A percentile compares a stretch with the other conserved stretches of the same genome.
Evolutionary conservation across 2,888 invertebrate species (phyloP).

Genomic region (Platycheirus albimanus): DNA sequence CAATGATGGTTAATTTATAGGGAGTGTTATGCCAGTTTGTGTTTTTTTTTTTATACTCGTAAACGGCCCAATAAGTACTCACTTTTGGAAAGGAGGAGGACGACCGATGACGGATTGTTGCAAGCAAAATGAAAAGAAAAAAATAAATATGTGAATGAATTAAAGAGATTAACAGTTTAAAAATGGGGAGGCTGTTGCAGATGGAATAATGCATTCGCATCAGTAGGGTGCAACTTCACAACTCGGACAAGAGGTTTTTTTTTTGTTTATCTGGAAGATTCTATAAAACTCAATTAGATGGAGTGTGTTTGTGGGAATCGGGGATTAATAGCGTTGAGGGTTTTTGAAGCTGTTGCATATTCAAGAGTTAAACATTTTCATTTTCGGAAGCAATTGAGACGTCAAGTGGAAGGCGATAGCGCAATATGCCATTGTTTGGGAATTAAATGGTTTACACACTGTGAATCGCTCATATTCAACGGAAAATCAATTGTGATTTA

Average conservation of each 20-base stretch:
- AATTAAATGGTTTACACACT: no score
- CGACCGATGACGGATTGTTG: neutral
- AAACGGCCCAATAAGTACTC: constrained; percentile 38
- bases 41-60: constrained; percentile 24
- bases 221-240: constrained; percentile 22
- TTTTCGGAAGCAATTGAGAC: constrained; percentile 5
- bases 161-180: constrained; percentile 16
- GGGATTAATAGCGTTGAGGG: constrained; percentile 3
- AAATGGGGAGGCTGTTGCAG: constrained; percentile 6
- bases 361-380: neutral
- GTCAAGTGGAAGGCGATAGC: neutral
- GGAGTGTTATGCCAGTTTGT: neutral
- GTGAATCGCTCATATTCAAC: no score
- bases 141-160: neutral
- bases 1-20: constrained; percentile 50
- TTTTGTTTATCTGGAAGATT: constrained; percentile 2
- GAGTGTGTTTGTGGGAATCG: constrained; percentile 33
- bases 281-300: constrained; percentile 34
- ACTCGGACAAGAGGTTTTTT: constrained; percentile 32
- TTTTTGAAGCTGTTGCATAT: constrained; percentile 14
- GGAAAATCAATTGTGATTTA: no score
- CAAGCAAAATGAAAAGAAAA: constrained; percentile 10
- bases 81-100: constrained; percentile 16
- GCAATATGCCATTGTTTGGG: no score
- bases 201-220: neutral